Base-by-base conservation (phyloP, 2,888 invertebrate genomes). In the Minunthozetes semirufus region DNA sequence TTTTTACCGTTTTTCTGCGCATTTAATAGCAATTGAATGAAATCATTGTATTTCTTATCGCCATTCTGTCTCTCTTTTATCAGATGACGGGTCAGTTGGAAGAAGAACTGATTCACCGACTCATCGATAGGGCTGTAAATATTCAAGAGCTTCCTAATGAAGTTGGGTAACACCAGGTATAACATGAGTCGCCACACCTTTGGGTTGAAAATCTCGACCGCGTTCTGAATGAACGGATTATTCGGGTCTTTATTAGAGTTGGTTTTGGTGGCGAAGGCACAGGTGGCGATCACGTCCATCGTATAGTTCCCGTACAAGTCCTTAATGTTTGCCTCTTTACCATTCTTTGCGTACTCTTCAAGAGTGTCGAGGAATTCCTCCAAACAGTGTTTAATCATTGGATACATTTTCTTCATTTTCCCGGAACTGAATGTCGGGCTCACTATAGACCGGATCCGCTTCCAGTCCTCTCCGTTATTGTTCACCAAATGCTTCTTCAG, bases 211-310 rank as follows among this genome's bases (percentile, higher is more conserved):
- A 9, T 1, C 11, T 5, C 6, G 53, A n/a, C 9, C 19, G 13
- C 53, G 1, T 42, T n/a, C 19, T 22, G 22, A 6, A 19, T 19
- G 19, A 53, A 53, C 9, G 5, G 9, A 9, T 3, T 53, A 1
- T 53, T 22, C 53, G 2, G n/a, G 9, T 22, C 19, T 19, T 22
- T 53, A 9, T 50, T 15, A 6, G 53, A 1, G 33, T 56, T 9
- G 19, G n/a, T 53, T 15, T 48, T 27, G 19, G 72, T 72, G 8
- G 33, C 72, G 56, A 59, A 72, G 8, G 59, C 59, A 59, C 72
- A 72, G 17, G 11, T 25, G 19, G 72, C 59, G n/a, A 72, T 72
- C 27, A 59, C 72, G n/a, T 72, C 72, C 42, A 72, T 50, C 0
- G 56, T 72, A 2, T 27, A 27, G 9, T 25, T 53, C 2, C 53